Evolutionary conservation across 2,113 vertebrate species (phyloP).

Genomic region (Podocnemis expansa): DNA sequence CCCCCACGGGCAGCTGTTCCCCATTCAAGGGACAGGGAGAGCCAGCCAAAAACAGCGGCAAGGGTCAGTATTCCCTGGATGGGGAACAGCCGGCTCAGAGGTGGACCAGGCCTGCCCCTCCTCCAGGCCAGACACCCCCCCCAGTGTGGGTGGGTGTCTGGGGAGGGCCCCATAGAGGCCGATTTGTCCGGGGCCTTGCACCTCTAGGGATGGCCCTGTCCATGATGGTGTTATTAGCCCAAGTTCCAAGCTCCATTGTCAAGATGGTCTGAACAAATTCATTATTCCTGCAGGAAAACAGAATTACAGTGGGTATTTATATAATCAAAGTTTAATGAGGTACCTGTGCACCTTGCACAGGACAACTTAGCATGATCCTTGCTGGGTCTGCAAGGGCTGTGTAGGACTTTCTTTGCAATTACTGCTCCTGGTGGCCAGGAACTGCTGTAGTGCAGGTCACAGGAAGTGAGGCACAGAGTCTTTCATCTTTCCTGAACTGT

Average conservation of each 20-base stretch:
- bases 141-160: no score
- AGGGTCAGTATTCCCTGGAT: no score
- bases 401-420: neutral
- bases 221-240: neutral
- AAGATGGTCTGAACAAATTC: neutral
- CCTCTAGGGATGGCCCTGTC: no score
- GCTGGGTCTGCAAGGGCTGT: neutral
- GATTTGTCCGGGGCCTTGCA: no score
- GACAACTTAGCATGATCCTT: neutral
- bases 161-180: no score
- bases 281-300: neutral
- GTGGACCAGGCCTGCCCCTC: no score
- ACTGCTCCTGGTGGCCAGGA: neutral
- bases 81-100: no score
- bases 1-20: no score
- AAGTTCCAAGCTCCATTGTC: neutral
- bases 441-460: neutral
- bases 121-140: no score
- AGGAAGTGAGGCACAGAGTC: accelerated
- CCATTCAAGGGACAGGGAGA: no score
- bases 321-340: neutral
- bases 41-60: no score
- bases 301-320: neutral
- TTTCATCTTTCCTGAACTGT: accelerated
- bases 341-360: neutral